Evolutionary conservation across 2,113 vertebrate genomes (phyloP), one percentile per base, ranked within the genome.

Genomic region (Sula dactylatra): DNA sequence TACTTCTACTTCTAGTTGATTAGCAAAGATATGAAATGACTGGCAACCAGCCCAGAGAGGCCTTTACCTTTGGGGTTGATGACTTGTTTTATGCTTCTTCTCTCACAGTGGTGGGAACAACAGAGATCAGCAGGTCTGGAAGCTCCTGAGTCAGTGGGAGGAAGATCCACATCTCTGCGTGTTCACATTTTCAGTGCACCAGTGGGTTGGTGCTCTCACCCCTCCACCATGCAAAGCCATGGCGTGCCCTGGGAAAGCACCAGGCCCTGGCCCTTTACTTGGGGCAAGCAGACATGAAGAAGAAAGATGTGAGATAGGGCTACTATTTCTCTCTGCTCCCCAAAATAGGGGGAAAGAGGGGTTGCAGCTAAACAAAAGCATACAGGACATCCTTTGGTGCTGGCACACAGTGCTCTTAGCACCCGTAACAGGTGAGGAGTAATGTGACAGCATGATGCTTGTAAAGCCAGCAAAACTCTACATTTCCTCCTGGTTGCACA

Each of bases 41-140:
- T 94, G 93, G 93, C 91, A 95, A 72, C 61, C 65, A 79, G 91
- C 95, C 93, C 83, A n/a, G 91, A 76, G 61, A 91, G 70, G 47
- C 73, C 93, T 76, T 85, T 93, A 94, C 94, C 64, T 97, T 88
- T 95, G 77, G 67, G 83, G 50, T 38, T 88, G 93, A 93, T 88
- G 54, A 31, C 38, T 93, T 95, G 76, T 81, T 96, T 95, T 86
- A 92, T 65, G 44, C 34, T 52, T 14, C 44, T 45, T 79, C 42
- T 70, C 58, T 94, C 64, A 52, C 29, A 59, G 6, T 9, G 36
- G 42, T 27, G 74, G 88, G 11, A 88, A n/a, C 58, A 82, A 69
- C 65, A 64, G 61, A 59, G 47, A 49, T 26, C 11, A 11, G 50
- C n/a, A 66, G 47, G 13, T 38, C 76, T 83, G 59, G 50, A 83